These are phyloP conservation scores for Nasonia giraulti DNA, from an alignment of 1,140 invertebrate genomes.

Conservation along the genomic window DNA sequence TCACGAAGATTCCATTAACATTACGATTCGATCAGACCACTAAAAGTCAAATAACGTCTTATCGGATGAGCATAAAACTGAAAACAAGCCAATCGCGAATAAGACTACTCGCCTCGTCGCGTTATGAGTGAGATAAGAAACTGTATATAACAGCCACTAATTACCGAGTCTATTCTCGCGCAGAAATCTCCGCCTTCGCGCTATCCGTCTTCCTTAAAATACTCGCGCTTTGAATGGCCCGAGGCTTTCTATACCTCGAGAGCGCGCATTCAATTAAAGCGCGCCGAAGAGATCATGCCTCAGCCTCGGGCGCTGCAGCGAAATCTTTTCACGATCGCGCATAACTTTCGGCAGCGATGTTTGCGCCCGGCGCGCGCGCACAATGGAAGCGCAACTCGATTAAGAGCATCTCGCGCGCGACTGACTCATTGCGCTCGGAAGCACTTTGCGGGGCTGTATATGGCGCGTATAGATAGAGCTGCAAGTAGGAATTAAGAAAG, in stretches of 20 bases:
- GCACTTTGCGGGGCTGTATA: neutral
- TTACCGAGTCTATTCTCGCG: conserved; percentile 6
- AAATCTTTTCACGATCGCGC: conserved; percentile 31
- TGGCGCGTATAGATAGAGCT: neutral
- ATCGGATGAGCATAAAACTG: conserved; percentile 15
- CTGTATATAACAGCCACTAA: neutral
- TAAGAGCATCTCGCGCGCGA: conserved; percentile 23
- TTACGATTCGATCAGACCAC: neutral
- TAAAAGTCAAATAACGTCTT: neutral
- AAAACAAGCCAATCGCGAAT: conserved; percentile 8
- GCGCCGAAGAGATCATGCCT: neutral
- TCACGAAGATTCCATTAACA: neutral
- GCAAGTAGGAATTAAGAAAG: neutral
- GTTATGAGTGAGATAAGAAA: neutral
- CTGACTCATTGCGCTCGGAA: conserved; percentile 13
- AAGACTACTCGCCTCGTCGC: neutral
- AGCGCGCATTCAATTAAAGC: conserved; percentile 15
- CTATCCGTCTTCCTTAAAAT: neutral
- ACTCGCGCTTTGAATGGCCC: neutral
- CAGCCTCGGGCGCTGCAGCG: too few relatives aligned
- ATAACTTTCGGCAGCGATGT: conserved; percentile 1
- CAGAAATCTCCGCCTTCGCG: neutral
- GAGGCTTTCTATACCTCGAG: neutral
- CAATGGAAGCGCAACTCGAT: conserved; percentile 30
- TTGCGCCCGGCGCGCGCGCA: neutral